Base-by-base conservation (phyloP, 1,140 invertebrate genomes). In the Paramacrobiotus metropolitanus region DNA sequence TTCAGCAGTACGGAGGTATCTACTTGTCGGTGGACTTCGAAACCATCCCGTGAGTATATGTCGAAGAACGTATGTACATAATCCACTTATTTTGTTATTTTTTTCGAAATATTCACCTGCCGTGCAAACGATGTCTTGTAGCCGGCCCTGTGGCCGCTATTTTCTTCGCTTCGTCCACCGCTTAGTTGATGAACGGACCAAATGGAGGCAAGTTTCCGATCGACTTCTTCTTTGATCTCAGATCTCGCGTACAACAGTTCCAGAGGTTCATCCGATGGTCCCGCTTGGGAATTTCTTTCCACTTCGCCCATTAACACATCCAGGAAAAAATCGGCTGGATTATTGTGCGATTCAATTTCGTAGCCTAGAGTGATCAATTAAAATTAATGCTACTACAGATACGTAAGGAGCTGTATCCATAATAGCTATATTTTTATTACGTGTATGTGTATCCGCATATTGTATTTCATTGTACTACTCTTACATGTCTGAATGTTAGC, bases 301-400 rank as follows among this genome's bases (percentile, higher is more conserved):
- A 64, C 64, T 31, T 65, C 67, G 9, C 66, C 65, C 29, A 70
- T 68, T 61, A 72, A 68, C 30, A 73, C 66, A 65, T 73, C 72
- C 21, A 73, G 65, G 65, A 72, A 72, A 61, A 73, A 73, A 64
- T 73, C 72, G 1, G 72, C 66, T 28, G 72, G 72, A 45, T 74
- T 74, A 62, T 74, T 71, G 62, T 72, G 70, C 60, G 68, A 68
- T 62, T 74, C 70, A 65, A 68, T 70, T 20, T 62, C 29, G 62
- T 69, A 73, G 48, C 71, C 72, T 72, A 60, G 15, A 66, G 62
- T n/a, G n/a, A n/a, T n/a, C n/a, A n/a, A n/a, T n/a, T n/a, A n/a
- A n/a, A n/a, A n/a, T n/a, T n/a, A n/a, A n/a, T n/a, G n/a, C n/a
- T n/a, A n/a, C n/a, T n/a, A n/a, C n/a, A n/a, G n/a, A n/a, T n/a